Evolutionary conservation across 2,888 invertebrate species (phyloP).

Genomic region (Myopa tessellatipennis): DNA sequence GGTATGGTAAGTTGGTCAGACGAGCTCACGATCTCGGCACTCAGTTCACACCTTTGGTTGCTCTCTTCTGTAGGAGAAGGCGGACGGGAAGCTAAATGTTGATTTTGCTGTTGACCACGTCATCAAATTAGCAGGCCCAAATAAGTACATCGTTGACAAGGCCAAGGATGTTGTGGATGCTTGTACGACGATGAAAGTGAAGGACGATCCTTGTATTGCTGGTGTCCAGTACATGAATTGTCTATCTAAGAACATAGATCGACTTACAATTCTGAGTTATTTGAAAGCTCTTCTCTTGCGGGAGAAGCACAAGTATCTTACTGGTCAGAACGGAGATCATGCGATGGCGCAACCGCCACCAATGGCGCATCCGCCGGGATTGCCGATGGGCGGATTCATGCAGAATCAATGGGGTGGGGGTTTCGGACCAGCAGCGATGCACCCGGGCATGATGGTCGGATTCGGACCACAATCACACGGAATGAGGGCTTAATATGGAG

Average conservation of each 20-base stretch:
- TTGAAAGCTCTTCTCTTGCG: too few relatives aligned
- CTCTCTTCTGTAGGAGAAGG: neutral
- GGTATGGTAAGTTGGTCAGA: constrained; percentile 7
- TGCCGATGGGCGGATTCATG: too few relatives aligned
- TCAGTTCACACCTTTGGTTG: neutral
- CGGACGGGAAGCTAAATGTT: neutral
- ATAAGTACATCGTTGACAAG: neutral
- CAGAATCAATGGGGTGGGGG: too few relatives aligned
- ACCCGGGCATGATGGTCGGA: too few relatives aligned
- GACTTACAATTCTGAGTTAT: too few relatives aligned
- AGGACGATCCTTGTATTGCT: neutral
- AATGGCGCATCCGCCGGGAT: too few relatives aligned
- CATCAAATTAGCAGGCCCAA: neutral
- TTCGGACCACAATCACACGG: too few relatives aligned
- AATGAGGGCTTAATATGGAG: too few relatives aligned
- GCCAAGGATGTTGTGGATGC: neutral
- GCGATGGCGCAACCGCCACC: too few relatives aligned
- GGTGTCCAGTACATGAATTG: neutral
- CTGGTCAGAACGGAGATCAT: too few relatives aligned
- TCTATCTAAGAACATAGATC: neutral
- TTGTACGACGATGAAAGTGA: neutral
- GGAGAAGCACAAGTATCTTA: too few relatives aligned
- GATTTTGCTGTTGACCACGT: neutral
- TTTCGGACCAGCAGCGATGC: too few relatives aligned
- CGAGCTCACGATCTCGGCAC: neutral